Base-by-base conservation (phyloP, 2,888 invertebrate species). In the Xestobium rufovillosum region DNA sequence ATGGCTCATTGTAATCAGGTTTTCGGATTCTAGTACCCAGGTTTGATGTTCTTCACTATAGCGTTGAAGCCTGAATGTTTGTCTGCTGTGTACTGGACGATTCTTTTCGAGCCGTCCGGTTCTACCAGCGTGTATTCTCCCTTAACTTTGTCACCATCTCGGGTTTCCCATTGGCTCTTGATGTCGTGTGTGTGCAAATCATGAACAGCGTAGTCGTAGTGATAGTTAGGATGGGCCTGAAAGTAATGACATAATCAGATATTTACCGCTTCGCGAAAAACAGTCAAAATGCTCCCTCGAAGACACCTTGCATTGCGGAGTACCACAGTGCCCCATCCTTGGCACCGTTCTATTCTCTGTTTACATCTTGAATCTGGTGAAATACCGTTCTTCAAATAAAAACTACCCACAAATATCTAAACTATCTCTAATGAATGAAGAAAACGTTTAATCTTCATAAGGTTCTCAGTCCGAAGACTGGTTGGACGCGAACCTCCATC, bases 111-210 rank as follows among this genome's bases (percentile, higher is more conserved):
- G 40, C 66, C 65, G 40, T 65, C 65, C 3, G 65, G 61, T 50
- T 66, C 65, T 2, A 63, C 49, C 14, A 63, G 36, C 30, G 64
- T 65, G 55, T 67, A 68, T 50, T 65, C 61, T 3, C 67, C 67
- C 42, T 65, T 61, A 36, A 68, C 67, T 38, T 57, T 58, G 42
- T 68, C 67, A 2, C 67, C 67, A 38, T 68, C 65, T 31, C 67
- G 51, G 13, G 65, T 63, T 50, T 68, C 67, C 62, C 65, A 66
- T 47, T 66, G 66, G 39, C 58, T 63, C 50, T 68, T 68, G 40
- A 67, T 62, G 47, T 68, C 67, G 45, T 65, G 65, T n/a, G 65
- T 66, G 49, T 67, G 65, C n/a, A 65, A 57, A 46, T 68, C 67
- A 49, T 66, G 63, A 26, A 68, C 67, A 34, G 63, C 62, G 47